Percentiles rank a stretch among this genome's conserved stretches.
Evolutionary conservation across 2,113 vertebrate species (phyloP).

Genomic region (Corydoras maculifer): DNA sequence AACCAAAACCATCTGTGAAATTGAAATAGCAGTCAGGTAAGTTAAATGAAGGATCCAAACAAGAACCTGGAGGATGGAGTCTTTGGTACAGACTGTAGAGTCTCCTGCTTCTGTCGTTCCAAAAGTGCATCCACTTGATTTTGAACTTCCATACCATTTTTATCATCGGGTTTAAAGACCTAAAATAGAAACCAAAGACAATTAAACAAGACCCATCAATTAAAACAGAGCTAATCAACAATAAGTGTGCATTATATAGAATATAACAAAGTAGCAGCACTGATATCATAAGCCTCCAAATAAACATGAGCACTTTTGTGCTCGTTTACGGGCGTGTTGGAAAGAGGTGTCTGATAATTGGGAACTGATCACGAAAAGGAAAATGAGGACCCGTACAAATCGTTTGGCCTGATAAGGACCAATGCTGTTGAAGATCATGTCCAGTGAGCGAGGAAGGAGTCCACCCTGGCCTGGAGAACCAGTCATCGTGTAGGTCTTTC

Average conservation of each 20-base stretch:
- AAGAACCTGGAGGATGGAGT: conserved; percentile 70
- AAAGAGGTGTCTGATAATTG: too few species aligned
- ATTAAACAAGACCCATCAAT: too few species aligned
- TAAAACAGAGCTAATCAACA: too few species aligned
- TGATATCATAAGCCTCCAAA: too few species aligned
- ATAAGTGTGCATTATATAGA: too few species aligned
- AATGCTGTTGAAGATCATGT: conserved; percentile 95
- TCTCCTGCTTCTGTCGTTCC: conserved; percentile 86
- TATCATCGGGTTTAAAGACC: conserved; percentile 94
- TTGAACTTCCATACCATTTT: conserved; percentile 90
- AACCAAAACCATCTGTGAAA: too few species aligned
- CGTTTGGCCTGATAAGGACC: conserved; percentile 84
- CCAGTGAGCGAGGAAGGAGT: conserved; percentile 83
- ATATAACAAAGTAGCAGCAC: too few species aligned
- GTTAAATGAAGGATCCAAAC: neutral
- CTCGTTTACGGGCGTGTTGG: too few species aligned
- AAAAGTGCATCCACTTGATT: conserved; percentile 85
- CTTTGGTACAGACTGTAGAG: conserved; percentile 63
- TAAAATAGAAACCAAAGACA: conserved; percentile 39
- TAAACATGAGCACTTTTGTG: too few species aligned
- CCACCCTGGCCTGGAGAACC: conserved; percentile 87
- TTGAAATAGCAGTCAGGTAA: too few species aligned
- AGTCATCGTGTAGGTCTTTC: conserved; percentile 96
- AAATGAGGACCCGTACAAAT: conserved; percentile 69
- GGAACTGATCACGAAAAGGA: neutral